phyloP scores from a whole-genome alignment of 1,140 invertebrate genomes.

The Anastrepha obliqua region DNA sequence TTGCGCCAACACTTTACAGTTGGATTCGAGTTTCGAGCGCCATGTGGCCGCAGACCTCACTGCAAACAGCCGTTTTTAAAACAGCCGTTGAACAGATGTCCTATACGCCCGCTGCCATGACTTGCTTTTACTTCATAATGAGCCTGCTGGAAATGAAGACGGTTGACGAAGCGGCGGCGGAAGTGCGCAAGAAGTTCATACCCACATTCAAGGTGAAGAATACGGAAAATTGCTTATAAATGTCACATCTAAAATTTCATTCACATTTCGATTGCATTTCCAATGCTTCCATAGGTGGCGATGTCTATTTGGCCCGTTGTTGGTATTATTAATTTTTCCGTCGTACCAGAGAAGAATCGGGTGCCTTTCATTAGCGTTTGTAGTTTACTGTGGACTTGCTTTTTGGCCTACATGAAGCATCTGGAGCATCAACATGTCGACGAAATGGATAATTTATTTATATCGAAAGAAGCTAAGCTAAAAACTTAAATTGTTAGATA shows the following conservation, averaged over 20 bases:
- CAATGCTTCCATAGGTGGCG: slow-evolving; percentile 79
- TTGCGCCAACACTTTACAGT: slow-evolving; percentile 83
- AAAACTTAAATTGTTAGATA: not conserved
- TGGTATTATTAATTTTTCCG: slow-evolving; percentile 87
- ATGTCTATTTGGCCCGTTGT: slow-evolving; percentile 88
- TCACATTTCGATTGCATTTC: not conserved
- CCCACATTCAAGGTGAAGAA: slow-evolving; percentile 79
- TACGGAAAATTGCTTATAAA: not conserved
- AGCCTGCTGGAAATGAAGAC: slow-evolving; percentile 85
- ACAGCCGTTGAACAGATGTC: slow-evolving; percentile 87
- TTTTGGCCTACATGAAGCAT: slow-evolving; percentile 91
- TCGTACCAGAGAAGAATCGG: slow-evolving; percentile 86
- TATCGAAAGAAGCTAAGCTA: not conserved
- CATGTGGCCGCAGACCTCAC: slow-evolving; percentile 80
- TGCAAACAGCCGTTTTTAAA: slow-evolving; percentile 81
- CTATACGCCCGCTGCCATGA: slow-evolving; percentile 87
- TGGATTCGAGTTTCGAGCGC: slow-evolving; percentile 80
- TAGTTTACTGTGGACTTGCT: slow-evolving; percentile 90
- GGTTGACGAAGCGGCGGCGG: slow-evolving; percentile 80
- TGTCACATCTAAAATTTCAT: slow-evolving; percentile 22
- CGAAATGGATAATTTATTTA: slow-evolving; percentile 45
- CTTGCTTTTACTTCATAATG: slow-evolving; percentile 89
- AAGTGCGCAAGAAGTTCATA: slow-evolving; percentile 85
- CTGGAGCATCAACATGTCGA: slow-evolving; percentile 76
- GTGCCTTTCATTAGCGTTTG: slow-evolving; percentile 89